Base-by-base conservation (phyloP, 64 coral and sea anemone genomes). In the Actinia tenebrosa region DNA sequence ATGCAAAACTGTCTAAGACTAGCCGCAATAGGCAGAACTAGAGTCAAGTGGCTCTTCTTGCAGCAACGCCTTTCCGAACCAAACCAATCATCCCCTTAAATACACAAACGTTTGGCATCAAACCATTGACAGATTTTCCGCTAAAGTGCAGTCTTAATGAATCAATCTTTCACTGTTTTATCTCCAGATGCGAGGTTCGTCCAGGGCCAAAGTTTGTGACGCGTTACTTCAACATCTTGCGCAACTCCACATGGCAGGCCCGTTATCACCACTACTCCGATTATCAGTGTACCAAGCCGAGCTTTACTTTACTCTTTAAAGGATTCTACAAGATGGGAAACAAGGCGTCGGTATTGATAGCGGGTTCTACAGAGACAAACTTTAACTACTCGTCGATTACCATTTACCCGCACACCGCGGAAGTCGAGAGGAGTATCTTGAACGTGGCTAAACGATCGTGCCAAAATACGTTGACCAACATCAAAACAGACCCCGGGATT, bases 151-250 rank as follows among this genome's bases (percentile, higher is more conserved):
- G 8, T 42, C 0, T 75, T 43, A 75, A 75, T 75, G 26, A 75
- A 75, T 75, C n/a, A 42, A 75, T 75, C 69, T 75, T 75, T 42
- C 25, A 75, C 5, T 75, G 2, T 93, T 89, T 91, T 60, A 18
- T 26, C 60, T 90, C 71, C 80, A 97, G 94, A 19, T 97, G 94
- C 46, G 94, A 97, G 50, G 91, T 93, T 87, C 88, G 94, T 45
- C 94, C 94, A 16, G 94, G 94, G 66, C 94, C 94, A 59, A 89
- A 90, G 53, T 97, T 97, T 71, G 78, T 97, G 17, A 97, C 88
- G 82, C 88, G 94, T 4, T 89, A 93, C 80, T 88, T 97, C 42
- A 88, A 84, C 44, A 88, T 93, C 46, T 88, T 90, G 45, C 25
- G 45, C n/a, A 93, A 97, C 88, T 78, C 84, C 5, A 90, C 91